Conservation (phyloP, 2,888 invertebrate species). For the Zaprionus lineosus region DNA sequence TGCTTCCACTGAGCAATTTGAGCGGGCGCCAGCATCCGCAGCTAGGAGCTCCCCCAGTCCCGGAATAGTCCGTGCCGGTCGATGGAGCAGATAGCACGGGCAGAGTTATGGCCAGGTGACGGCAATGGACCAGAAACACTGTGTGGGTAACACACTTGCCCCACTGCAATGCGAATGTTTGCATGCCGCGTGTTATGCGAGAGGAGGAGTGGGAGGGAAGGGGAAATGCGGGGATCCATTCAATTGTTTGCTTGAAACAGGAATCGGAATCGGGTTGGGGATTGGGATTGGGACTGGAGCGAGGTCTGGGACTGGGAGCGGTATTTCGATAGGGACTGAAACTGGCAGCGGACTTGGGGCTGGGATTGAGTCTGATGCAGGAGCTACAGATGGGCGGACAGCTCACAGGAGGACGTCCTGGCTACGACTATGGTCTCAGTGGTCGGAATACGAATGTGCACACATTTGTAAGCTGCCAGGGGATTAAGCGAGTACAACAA, state of each 20-base stretch:
- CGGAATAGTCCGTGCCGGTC: no score
- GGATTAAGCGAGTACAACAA: constrained; percentile 70
- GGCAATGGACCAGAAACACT: constrained; percentile 55
- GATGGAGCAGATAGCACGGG: constrained; percentile 35
- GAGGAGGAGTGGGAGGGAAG: constrained; percentile 28
- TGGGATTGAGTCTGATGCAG: neutral
- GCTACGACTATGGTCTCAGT: constrained; percentile 18
- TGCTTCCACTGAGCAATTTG: constrained; percentile 68
- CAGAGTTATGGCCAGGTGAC: constrained; percentile 66
- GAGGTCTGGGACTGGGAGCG: constrained; percentile 9
- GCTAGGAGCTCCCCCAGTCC: no score
- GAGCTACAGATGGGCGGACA: no score
- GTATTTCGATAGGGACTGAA: constrained; percentile 27
- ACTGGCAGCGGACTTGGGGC: no score
- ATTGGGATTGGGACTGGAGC: constrained; percentile 7
- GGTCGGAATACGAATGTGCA: constrained; percentile 64
- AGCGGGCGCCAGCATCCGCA: constrained; percentile 24
- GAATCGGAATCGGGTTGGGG: neutral
- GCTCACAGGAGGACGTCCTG: neutral
- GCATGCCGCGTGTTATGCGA: constrained; percentile 44
- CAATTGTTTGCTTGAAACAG: constrained; percentile 29
- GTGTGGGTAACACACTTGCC: constrained; percentile 65
- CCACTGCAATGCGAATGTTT: constrained; percentile 74
- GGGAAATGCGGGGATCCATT: constrained; percentile 11
- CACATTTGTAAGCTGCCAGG: constrained; percentile 71